A percentile compares a stretch with the other conserved stretches of the same genome.
Evolutionary conservation across 2,888 invertebrate genomes (phyloP).

Genomic region (Gastrophysa polygoni): DNA sequence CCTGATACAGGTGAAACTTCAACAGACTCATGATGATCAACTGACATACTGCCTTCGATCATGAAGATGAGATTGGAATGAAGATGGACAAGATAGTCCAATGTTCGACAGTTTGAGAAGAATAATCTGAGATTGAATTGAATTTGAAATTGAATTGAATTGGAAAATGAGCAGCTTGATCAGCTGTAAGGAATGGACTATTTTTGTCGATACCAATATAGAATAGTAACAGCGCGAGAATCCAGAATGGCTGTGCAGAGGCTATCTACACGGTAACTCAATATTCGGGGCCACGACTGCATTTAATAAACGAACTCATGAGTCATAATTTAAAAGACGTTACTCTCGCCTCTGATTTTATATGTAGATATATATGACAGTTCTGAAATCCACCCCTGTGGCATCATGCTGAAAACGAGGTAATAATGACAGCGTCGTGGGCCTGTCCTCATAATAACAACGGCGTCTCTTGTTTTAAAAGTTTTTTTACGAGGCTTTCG

Average conservation of each 20-base stretch:
- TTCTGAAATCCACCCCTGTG: slow-evolving; percentile 45
- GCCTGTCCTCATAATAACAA: slow-evolving; percentile 49
- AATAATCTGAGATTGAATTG: too few species aligned
- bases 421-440: slow-evolving; percentile 52
- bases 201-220: too few species aligned
- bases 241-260: background rate
- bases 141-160: too few species aligned
- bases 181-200: too few species aligned
- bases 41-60: too few species aligned
- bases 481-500: slow-evolving; percentile 44
- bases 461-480: slow-evolving; percentile 46
- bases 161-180: too few species aligned
- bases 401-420: slow-evolving; percentile 46
- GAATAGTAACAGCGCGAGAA: too few species aligned
- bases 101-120: too few species aligned
- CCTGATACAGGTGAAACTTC: too few species aligned
- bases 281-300: background rate
- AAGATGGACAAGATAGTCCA: too few species aligned
- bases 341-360: slow-evolving; percentile 44
- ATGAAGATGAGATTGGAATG: too few species aligned
- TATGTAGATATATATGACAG: slow-evolving; percentile 47
- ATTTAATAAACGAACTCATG: slow-evolving; percentile 39
- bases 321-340: slow-evolving; percentile 50
- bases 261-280: slow-evolving; percentile 4
- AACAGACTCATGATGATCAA: too few species aligned